These are phyloP conservation scores for Timema podura DNA, from an alignment of 2,888 invertebrate species.

Conservation along the genomic window DNA sequence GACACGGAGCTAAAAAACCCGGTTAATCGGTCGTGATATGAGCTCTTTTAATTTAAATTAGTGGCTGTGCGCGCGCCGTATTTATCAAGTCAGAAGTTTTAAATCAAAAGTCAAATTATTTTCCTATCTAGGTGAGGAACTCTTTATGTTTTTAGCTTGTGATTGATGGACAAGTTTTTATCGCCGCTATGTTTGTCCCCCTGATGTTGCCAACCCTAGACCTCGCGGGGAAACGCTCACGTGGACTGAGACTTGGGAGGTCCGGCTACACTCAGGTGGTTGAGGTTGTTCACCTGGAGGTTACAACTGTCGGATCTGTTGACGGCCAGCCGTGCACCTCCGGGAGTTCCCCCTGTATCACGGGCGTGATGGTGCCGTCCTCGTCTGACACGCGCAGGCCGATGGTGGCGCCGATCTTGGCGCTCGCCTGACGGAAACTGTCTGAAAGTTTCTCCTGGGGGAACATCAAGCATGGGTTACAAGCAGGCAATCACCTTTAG, in stretches of 20 bases:
- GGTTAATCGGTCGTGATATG: no score
- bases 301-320: neutral
- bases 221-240: neutral
- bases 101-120: no score
- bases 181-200: no score
- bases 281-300: constrained; percentile 3
- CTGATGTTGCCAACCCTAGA: neutral
- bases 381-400: constrained; percentile 70
- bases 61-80: no score
- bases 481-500: no score
- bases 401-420: constrained; percentile 80
- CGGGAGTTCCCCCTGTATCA: constrained; percentile 30
- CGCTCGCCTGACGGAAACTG: constrained; percentile 78
- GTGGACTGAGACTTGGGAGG: constrained; percentile 10
- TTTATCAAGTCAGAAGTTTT: no score
- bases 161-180: no score
- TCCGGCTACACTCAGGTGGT: neutral
- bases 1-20: no score
- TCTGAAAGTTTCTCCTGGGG: constrained; percentile 58
- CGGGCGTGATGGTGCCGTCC: constrained; percentile 49
- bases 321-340: constrained; percentile 18
- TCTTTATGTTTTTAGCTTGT: no score
- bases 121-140: no score
- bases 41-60: no score
- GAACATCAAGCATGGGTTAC: neutral